These are phyloP conservation scores for Erethizon dorsatum DNA, from an alignment of 2,797 vertebrate genomes.

Conservation along the genomic window DNA sequence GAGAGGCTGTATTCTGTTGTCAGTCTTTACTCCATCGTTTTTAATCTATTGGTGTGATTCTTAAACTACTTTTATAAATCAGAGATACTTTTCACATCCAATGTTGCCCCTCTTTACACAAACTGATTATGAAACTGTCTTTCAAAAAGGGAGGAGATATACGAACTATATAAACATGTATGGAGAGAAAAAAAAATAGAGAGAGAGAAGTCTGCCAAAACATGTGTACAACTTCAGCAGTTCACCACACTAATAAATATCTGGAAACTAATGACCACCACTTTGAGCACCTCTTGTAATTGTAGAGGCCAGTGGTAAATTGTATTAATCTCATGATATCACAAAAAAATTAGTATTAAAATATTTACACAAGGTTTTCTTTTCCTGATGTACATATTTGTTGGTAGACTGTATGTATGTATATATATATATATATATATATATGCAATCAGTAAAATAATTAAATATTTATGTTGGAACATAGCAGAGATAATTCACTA, in stretches of 20 bases:
- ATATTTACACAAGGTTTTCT: neutral
- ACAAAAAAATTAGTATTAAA: neutral
- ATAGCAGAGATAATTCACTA: conserved; percentile 73
- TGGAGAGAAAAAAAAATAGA: neutral
- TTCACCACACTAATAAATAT: neutral
- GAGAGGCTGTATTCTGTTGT: no score
- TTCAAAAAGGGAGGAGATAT: neutral
- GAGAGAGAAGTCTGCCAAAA: neutral
- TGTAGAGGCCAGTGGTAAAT: neutral
- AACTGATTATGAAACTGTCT: conserved; percentile 47
- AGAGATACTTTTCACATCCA: conserved; percentile 35
- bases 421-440: no score
- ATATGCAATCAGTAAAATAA: conserved; percentile 68
- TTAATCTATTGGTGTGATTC: neutral
- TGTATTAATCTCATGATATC: neutral
- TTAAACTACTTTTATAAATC: conserved; percentile 17
- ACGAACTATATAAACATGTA: neutral
- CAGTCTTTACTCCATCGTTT: no score
- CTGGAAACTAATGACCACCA: neutral
- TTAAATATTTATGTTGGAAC: conserved; percentile 66
- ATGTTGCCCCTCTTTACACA: neutral
- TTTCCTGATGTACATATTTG: neutral
- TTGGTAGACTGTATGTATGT: neutral
- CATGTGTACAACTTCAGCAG: neutral
- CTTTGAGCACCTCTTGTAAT: neutral